phyloP scores from a whole-genome alignment of 2,888 invertebrate species.

The Galeopsomyia nigrocyanea region DNA sequence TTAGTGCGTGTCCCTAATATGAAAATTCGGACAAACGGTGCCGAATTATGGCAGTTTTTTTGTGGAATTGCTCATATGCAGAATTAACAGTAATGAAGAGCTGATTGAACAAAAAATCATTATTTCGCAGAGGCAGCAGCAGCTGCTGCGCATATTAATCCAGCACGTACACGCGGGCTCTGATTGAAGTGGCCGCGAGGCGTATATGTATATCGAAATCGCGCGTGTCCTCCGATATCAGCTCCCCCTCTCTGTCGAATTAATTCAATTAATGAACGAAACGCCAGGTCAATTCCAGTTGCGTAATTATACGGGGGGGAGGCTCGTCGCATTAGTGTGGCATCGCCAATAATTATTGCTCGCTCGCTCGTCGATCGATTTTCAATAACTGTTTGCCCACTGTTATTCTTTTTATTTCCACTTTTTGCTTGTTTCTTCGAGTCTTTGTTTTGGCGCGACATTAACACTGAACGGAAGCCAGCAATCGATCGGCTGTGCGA shows the following conservation, averaged over 20 bases:
- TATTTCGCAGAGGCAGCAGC: background rate
- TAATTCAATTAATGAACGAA: slow-evolving; percentile 30
- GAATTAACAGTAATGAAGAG: too few relatives aligned
- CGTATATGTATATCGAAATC: background rate
- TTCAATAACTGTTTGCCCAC: slow-evolving; percentile 35
- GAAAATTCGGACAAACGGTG: too few relatives aligned
- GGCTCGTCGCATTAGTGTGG: background rate
- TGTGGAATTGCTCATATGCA: too few relatives aligned
- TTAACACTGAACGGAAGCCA: slow-evolving; percentile 6
- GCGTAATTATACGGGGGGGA: slow-evolving; percentile 14
- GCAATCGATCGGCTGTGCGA: slow-evolving; percentile 1
- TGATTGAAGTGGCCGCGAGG: background rate
- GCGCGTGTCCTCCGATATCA: background rate
- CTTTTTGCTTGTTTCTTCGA: background rate
- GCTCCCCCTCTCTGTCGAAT: slow-evolving; percentile 3
- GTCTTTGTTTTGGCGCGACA: background rate
- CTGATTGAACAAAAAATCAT: too few relatives aligned
- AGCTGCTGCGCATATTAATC: background rate
- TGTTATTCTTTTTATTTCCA: too few relatives aligned
- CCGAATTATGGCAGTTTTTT: too few relatives aligned
- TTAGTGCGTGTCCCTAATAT: too few relatives aligned
- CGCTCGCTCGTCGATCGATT: slow-evolving; percentile 32
- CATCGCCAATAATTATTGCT: slow-evolving; percentile 41
- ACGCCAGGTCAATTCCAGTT: slow-evolving; percentile 11
- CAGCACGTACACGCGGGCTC: background rate